Evolutionary conservation across 2,113 vertebrate species (phyloP).

Genomic region (Neotragus pygmaeus): DNA sequence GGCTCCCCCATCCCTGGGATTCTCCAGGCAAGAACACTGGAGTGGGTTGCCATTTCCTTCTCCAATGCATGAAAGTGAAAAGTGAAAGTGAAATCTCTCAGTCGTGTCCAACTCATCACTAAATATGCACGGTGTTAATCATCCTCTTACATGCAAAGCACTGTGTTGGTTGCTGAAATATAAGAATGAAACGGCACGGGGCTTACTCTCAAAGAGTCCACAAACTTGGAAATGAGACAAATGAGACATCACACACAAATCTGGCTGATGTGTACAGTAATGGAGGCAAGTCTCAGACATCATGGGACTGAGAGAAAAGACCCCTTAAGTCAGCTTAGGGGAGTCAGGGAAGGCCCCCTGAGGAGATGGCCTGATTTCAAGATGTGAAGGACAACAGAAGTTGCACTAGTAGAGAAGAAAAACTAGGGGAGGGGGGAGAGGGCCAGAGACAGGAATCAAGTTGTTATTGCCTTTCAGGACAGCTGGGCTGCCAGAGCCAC

Average conservation of each 20-base stretch:
- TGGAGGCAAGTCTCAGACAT: background rate
- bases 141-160: background rate
- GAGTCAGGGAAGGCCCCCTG: background rate
- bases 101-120: background rate
- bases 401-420: background rate
- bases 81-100: too few relatives aligned
- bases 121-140: rapidly evolving
- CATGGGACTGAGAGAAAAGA: background rate
- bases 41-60: too few relatives aligned
- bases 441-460: background rate
- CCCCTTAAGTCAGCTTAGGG: background rate
- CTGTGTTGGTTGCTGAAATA: background rate
- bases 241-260: background rate
- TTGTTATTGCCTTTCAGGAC: conserved; percentile 44
- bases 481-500: conserved; percentile 38
- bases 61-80: too few relatives aligned
- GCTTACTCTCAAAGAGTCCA: background rate
- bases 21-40: too few relatives aligned
- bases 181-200: background rate
- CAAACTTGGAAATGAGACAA: background rate
- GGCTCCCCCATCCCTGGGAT: too few relatives aligned
- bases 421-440: background rate
- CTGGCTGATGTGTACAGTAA: background rate
- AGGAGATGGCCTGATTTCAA: background rate
- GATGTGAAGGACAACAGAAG: background rate